Evolutionary conservation across 2,113 vertebrate species (phyloP).

Genomic region (Protobothrops flavoviridis): DNA sequence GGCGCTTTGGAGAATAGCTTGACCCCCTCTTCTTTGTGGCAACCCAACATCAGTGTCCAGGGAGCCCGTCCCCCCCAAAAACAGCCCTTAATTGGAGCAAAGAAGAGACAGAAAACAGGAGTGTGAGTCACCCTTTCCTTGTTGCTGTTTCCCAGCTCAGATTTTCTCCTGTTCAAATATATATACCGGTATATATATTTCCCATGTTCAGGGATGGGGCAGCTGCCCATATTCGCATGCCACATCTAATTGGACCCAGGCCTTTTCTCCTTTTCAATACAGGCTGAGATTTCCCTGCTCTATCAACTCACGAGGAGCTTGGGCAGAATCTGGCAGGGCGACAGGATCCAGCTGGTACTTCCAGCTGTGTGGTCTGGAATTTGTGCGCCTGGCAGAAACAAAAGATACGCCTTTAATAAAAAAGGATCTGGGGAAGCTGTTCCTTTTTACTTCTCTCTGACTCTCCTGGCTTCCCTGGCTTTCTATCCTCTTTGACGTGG

Average conservation of each 20-base stretch:
- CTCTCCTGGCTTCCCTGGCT: neutral
- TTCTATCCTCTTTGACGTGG: neutral
- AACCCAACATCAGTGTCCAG: too few relatives aligned
- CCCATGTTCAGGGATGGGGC: neutral
- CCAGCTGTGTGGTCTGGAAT: constrained; percentile 9
- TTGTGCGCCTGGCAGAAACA: neutral
- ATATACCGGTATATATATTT: too few relatives aligned
- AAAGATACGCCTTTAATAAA: neutral
- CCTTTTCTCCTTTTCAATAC: neutral
- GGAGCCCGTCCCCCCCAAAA: too few relatives aligned
- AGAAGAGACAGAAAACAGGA: neutral
- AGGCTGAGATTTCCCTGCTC: neutral
- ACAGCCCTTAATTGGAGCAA: too few relatives aligned
- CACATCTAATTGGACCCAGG: neutral
- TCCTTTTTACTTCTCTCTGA: too few relatives aligned
- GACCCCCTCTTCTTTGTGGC: too few relatives aligned
- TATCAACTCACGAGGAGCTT: neutral
- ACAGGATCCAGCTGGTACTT: neutral
- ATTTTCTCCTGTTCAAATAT: neutral
- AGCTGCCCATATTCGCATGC: neutral
- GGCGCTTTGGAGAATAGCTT: too few relatives aligned
- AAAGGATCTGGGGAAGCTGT: neutral
- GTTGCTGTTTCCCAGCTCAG: neutral
- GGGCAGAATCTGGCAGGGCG: neutral
- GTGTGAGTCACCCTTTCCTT: neutral